These are phyloP conservation scores for Isaurus tuberculatus DNA, from an alignment of 92 coral and sea anemone species.

Conservation along the genomic window DNA sequence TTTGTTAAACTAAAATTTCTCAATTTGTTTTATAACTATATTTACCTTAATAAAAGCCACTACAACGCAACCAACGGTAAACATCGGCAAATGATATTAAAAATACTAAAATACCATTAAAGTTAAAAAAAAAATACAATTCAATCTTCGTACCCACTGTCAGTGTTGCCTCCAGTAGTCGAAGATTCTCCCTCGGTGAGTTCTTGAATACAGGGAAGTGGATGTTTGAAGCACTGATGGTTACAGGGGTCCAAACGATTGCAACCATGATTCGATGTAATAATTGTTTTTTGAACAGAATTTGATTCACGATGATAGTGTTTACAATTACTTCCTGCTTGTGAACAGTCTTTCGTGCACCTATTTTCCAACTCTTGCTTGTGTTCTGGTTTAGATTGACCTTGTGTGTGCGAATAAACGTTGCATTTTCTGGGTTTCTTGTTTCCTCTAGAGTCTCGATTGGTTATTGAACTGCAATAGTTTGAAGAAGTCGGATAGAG, in stretches of 20 bases:
- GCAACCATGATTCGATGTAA: not conserved
- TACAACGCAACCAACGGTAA: no score
- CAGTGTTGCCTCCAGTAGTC: not conserved
- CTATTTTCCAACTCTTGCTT: not conserved
- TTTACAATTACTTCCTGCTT: not conserved
- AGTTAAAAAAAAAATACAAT: not conserved
- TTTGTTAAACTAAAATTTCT: no score
- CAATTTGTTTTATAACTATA: no score
- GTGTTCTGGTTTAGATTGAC: not conserved
- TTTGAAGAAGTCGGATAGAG: not conserved
- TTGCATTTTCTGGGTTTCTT: not conserved
- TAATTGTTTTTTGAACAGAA: not conserved
- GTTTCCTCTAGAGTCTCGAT: not conserved
- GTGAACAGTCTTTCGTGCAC: not conserved
- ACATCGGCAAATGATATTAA: no score
- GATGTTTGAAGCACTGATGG: not conserved
- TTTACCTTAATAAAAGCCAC: no score
- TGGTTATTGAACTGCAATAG: not conserved
- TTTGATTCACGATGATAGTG: not conserved
- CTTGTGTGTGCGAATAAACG: not conserved
- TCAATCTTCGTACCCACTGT: conserved; percentile 37
- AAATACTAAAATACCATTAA: no score
- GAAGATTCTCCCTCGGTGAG: conserved; percentile 2
- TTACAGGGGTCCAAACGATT: conserved; percentile 10
- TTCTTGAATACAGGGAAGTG: conserved; percentile 21